These are phyloP conservation scores for Opisthocomus hoazin DNA, from an alignment of 2,113 vertebrate genomes.

Conservation along the genomic window DNA sequence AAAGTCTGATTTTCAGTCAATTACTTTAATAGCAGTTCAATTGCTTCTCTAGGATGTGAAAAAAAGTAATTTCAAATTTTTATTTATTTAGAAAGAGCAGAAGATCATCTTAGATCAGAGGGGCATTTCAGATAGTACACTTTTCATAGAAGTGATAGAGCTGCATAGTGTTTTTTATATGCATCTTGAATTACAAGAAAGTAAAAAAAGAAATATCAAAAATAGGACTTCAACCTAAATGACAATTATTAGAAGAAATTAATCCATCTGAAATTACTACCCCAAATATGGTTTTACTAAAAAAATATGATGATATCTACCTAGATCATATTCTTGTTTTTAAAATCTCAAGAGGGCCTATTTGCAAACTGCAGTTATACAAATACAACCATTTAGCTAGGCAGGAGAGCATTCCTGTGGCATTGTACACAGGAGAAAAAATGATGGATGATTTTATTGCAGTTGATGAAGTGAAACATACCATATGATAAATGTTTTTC, in stretches of 20 bases:
- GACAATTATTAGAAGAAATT: not conserved
- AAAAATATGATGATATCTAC: not conserved
- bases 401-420: not conserved
- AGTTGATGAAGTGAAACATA: not conserved
- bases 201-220: not conserved
- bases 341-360: not conserved
- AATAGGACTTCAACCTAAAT: slow-evolving; percentile 1
- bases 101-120: not conserved
- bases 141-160: not conserved
- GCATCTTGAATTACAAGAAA: not conserved
- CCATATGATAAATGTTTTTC: not conserved
- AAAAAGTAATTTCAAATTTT: not conserved
- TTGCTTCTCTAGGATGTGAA: not conserved
- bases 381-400: not conserved
- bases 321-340: not conserved
- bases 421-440: not conserved
- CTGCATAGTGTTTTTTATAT: not conserved
- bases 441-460: not conserved
- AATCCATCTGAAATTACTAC: not conserved
- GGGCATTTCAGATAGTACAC: not conserved
- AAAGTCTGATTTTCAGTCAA: not conserved
- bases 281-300: not conserved
- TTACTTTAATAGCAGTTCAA: not conserved
- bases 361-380: slow-evolving; percentile 18
- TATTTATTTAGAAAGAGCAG: slow-evolving; percentile 15